Evolutionary conservation across 2,113 vertebrate species (phyloP), one percentile per base, ranked within the genome.

Genomic region (Tylochromis polylepis): DNA sequence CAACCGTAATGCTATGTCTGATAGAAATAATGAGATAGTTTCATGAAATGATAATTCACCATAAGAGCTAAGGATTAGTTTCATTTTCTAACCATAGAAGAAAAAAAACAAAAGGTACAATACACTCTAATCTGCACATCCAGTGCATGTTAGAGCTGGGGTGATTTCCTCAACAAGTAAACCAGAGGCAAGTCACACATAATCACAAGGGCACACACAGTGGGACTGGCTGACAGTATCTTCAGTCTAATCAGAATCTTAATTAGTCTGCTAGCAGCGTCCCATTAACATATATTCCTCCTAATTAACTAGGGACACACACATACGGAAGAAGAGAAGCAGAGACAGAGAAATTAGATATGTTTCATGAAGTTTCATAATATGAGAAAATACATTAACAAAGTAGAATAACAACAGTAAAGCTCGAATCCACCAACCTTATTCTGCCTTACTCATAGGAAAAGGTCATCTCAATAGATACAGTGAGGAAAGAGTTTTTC

Each of bases 201-300:
- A 88, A 49, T 58, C 58, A 87, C 43, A 62, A 34, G 8, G 14
- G 14, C 60, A 43, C 86, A 79, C 88, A 90, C 90, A 87, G 12
- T 31, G 72, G 57, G 80, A 85, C 83, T 77, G 84, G 89, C 92
- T 96, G 93, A 95, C 90, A 93, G 91, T 94, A 91, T 95, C 91
- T 94, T 88, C 81, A 77, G 79, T 95, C 95, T 95, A 96, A 96
- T 96, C 95, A 96, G 91, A 96, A 94, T 96, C 96, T 96, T 97
- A 97, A 96, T 97, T 96, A 96, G 92, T 93, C 91, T 92, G 93
- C 94, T 94, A 86, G 93, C 95, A 93, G 94, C 91, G 80, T 90
- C 59, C 82, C 75, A 96, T 97, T 96, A 96, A 92, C 93, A 96
- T 96, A 91, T 91, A 93, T 95, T 96, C 95, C 92, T 91, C 93